These are phyloP conservation scores for Perodicticus potto DNA, from an alignment of 2,797 vertebrate species.

Conservation along the genomic window DNA sequence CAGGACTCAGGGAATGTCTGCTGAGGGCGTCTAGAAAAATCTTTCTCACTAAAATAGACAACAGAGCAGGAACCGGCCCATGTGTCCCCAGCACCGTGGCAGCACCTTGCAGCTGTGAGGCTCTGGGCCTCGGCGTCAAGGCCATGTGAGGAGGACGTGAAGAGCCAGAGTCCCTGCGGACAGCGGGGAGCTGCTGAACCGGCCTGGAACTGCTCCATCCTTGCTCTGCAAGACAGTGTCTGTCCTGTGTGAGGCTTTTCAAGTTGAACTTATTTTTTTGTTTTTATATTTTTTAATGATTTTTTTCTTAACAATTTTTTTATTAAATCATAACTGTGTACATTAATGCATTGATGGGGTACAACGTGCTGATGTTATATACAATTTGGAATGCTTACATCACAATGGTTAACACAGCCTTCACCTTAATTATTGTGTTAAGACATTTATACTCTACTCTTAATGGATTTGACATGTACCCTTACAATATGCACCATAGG, in stretches of 20 bases:
- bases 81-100: background rate
- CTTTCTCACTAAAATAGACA: background rate
- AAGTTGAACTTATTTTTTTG: background rate
- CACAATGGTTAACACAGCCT: too few species aligned
- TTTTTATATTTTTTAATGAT: background rate
- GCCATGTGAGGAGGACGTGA: background rate
- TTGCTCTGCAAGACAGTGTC: background rate
- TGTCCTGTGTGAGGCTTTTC: background rate
- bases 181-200: background rate
- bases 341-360: too few species aligned
- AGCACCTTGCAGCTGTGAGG: background rate
- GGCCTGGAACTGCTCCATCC: background rate
- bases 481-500: too few species aligned
- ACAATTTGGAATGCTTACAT: too few species aligned
- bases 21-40: background rate
- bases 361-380: too few species aligned
- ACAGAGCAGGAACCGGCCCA: background rate
- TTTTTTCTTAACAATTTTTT: too few species aligned
- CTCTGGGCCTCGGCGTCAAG: background rate
- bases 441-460: too few species aligned
- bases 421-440: too few species aligned
- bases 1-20: background rate
- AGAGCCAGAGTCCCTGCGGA: background rate
- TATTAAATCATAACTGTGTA: too few species aligned
- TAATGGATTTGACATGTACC: too few species aligned